These are phyloP conservation scores for Xestia sexstrigata DNA, from an alignment of 2,888 invertebrate species.

Conservation along the genomic window DNA sequence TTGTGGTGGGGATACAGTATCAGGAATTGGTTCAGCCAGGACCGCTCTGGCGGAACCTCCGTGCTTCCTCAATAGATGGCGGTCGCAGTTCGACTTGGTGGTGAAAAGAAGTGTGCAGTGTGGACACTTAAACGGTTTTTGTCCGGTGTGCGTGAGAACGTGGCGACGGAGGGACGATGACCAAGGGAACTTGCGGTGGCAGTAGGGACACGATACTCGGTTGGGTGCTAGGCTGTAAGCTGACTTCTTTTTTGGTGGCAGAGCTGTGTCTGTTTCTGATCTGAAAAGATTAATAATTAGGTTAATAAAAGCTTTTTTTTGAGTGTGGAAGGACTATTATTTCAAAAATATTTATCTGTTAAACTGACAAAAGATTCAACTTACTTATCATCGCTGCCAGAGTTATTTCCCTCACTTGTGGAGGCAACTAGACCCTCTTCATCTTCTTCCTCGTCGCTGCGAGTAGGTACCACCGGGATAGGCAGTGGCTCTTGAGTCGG, in stretches of 20 bases:
- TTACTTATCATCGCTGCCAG: conserved; percentile 95
- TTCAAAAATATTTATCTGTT: neutral
- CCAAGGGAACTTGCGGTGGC: conserved; percentile 99
- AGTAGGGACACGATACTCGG: conserved; percentile 97
- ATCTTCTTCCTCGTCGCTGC: conserved; percentile 92
- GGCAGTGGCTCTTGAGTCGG: conserved; percentile 94
- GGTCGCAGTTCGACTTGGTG: conserved; percentile 99
- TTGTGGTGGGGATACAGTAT: conserved; percentile 78
- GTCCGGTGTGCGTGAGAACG: conserved; percentile 98
- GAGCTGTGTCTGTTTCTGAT: conserved; percentile 92
- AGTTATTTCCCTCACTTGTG: conserved; percentile 95
- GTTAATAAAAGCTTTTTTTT: conserved; percentile 1
- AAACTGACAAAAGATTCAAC: conserved; percentile 66
- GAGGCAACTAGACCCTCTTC: conserved; percentile 95
- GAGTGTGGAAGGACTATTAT: too few species aligned
- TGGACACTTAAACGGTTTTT: conserved; percentile 98
- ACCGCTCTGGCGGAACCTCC: conserved; percentile 87
- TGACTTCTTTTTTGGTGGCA: conserved; percentile 95
- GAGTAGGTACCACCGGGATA: conserved; percentile 92
- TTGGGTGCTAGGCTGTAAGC: conserved; percentile 99
- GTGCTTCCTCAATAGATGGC: conserved; percentile 97
- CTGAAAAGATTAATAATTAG: conserved; percentile 79
- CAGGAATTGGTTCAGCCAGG: conserved; percentile 83
- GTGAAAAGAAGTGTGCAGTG: conserved; percentile 98
- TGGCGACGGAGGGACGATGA: conserved; percentile 98